phyloP scores from a whole-genome alignment of 2,113 vertebrate species.

The Gobiocypris rarus region DNA sequence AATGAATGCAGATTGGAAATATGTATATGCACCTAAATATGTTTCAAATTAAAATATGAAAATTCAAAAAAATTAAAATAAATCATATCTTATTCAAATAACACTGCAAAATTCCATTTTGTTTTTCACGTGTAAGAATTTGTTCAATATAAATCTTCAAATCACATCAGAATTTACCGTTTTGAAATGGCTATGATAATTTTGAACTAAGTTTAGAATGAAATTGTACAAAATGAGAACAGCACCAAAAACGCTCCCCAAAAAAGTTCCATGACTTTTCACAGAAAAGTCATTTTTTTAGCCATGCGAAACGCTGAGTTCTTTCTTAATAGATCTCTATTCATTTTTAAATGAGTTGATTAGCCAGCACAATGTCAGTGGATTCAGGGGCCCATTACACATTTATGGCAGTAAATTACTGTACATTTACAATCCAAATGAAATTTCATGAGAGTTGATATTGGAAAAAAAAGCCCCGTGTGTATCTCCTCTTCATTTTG shows the following conservation, averaged over 20 bases:
- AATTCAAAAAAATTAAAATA: too few relatives aligned
- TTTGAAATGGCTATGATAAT: neutral
- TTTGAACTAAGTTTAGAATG: neutral
- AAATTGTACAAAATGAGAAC: slow-evolving; percentile 36
- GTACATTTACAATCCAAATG: slow-evolving; percentile 87
- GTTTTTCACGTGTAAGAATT: neutral
- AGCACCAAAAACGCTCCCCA: slow-evolving; percentile 12
- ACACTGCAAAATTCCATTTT: neutral
- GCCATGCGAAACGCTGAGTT: slow-evolving; percentile 74
- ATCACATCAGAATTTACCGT: neutral
- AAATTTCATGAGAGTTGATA: slow-evolving; percentile 84
- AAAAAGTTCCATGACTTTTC: slow-evolving; percentile 68
- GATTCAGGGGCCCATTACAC: slow-evolving; percentile 83
- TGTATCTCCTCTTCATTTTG: slow-evolving; percentile 49
- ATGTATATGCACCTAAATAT: neutral
- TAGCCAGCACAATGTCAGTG: slow-evolving; percentile 83
- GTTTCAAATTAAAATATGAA: neutral
- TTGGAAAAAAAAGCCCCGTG: slow-evolving; percentile 70
- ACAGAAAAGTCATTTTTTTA: slow-evolving; percentile 73
- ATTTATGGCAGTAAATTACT: slow-evolving; percentile 86
- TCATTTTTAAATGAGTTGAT: slow-evolving; percentile 85
- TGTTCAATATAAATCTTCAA: neutral
- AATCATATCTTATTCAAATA: neutral
- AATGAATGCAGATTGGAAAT: neutral
- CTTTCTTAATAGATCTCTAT: slow-evolving; percentile 82